A percentile compares a stretch with the other conserved stretches of the same genome.
Conservation (phyloP, 2,888 invertebrate genomes). For the Chrysomela aeneicollis region DNA sequence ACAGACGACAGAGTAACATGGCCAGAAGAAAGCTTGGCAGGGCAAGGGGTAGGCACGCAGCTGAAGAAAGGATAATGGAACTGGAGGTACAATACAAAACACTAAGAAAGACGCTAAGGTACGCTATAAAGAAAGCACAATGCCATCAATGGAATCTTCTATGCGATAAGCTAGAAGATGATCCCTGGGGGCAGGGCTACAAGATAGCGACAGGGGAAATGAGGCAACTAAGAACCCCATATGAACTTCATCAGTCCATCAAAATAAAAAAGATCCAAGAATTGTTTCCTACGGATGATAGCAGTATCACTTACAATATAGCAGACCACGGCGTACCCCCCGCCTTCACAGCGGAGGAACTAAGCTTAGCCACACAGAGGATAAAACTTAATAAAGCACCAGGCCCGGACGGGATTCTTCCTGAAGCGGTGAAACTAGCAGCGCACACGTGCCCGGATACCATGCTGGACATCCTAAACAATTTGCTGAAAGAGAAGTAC, state of each 20-base stretch:
- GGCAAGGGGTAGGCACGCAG: background rate
- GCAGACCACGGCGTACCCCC: too few relatives aligned
- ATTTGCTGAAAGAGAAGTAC: background rate
- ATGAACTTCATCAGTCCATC: too few relatives aligned
- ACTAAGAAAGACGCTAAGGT: background rate
- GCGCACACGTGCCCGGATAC: background rate
- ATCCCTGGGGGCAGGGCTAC: constrained; percentile 5
- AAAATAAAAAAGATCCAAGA: background rate
- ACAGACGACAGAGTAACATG: background rate
- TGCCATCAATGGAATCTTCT: too few relatives aligned
- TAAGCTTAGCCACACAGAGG: too few relatives aligned
- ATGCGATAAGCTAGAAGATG: background rate
- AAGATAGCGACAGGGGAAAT: constrained; percentile 2
- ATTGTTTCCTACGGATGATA: too few relatives aligned
- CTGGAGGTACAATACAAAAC: too few relatives aligned
- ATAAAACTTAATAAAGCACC: too few relatives aligned
- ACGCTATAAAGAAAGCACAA: background rate
- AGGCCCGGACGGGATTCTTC: too few relatives aligned
- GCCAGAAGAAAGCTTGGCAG: background rate
- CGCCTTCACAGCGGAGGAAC: too few relatives aligned
- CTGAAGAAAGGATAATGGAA: too few relatives aligned
- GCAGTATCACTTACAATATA: too few relatives aligned
- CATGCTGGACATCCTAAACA: background rate
- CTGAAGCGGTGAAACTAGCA: constrained; percentile 11
- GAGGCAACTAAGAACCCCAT: background rate